Percentiles rank a stretch among this genome's conserved stretches.
Evolutionary conservation across 2,888 invertebrate genomes (phyloP).

Genomic region (Augochlorella aurata): DNA sequence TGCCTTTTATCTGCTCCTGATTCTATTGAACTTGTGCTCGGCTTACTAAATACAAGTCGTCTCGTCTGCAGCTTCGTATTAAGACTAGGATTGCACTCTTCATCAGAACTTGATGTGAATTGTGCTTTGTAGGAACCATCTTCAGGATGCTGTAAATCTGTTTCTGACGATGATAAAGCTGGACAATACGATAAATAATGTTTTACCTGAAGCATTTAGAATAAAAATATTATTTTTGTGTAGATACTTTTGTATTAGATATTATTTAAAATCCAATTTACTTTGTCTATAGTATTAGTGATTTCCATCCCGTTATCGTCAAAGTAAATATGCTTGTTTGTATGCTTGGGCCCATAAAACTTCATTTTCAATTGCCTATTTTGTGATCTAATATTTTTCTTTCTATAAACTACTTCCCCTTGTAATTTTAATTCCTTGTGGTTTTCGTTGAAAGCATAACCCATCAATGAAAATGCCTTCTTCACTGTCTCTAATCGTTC

Average conservation of each 20-base stretch:
- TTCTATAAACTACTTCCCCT: conserved; percentile 86
- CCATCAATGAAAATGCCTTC: conserved; percentile 87
- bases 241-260: not conserved
- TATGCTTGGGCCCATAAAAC: conserved; percentile 81
- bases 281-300: conserved; percentile 79
- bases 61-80: conserved; percentile 73
- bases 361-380: conserved; percentile 84
- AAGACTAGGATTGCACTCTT: conserved; percentile 75
- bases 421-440: conserved; percentile 74
- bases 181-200: conserved; percentile 73
- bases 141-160: conserved; percentile 71
- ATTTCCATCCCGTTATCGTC: conserved; percentile 87
- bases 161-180: conserved; percentile 63
- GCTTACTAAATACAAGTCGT: conserved; percentile 73
- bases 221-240: not conserved
- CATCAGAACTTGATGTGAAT: conserved; percentile 79
- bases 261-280: conserved; percentile 40
- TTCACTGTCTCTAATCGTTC: conserved; percentile 84
- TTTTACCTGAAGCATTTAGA: conserved; percentile 68
- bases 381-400: conserved; percentile 84
- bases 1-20: conserved; percentile 64
- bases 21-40: conserved; percentile 73
- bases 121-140: conserved; percentile 77
- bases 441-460: conserved; percentile 79
- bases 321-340: conserved; percentile 85